These are phyloP conservation scores for Gonioctena quinquepunctata DNA, from an alignment of 1,140 invertebrate genomes.

Conservation along the genomic window DNA sequence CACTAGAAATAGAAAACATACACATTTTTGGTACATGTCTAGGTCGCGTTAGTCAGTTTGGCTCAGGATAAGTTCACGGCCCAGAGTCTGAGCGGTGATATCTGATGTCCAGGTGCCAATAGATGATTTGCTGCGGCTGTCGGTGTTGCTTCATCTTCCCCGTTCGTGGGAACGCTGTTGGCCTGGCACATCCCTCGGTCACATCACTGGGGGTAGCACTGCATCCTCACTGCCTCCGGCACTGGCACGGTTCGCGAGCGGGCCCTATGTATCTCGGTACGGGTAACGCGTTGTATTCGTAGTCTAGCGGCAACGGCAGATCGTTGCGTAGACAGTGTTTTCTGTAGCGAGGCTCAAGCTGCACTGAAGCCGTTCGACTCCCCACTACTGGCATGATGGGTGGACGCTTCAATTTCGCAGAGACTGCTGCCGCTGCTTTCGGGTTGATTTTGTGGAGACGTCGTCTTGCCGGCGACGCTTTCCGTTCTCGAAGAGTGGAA, in stretches of 20 bases:
- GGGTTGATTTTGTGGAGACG: too few relatives aligned
- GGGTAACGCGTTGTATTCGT: not conserved
- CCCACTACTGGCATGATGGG: slow-evolving; percentile 2
- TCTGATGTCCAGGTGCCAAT: slow-evolving; percentile 43
- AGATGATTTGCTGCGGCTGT: slow-evolving; percentile 7
- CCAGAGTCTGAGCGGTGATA: slow-evolving; percentile 19
- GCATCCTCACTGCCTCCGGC: slow-evolving; percentile 11
- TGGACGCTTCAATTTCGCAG: not conserved
- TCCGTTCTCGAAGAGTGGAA: not conserved
- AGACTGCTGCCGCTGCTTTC: not conserved
- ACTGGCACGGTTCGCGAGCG: not conserved
- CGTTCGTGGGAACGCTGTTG: too few relatives aligned
- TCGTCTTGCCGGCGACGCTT: too few relatives aligned
- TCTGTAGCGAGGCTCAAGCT: slow-evolving; percentile 46
- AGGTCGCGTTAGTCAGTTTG: slow-evolving; percentile 33
- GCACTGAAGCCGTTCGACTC: slow-evolving; percentile 39
- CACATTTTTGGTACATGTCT: slow-evolving; percentile 56
- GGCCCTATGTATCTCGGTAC: not conserved
- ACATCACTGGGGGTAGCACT: slow-evolving; percentile 5
- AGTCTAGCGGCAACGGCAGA: not conserved
- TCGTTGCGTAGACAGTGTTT: slow-evolving; percentile 27
- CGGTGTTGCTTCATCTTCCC: slow-evolving; percentile 42
- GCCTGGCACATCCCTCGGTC: not conserved
- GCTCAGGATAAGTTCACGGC: slow-evolving; percentile 30
- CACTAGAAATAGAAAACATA: slow-evolving; percentile 55